Base-by-base conservation (phyloP, 1,140 invertebrate genomes). In the Anastrepha obliqua region DNA sequence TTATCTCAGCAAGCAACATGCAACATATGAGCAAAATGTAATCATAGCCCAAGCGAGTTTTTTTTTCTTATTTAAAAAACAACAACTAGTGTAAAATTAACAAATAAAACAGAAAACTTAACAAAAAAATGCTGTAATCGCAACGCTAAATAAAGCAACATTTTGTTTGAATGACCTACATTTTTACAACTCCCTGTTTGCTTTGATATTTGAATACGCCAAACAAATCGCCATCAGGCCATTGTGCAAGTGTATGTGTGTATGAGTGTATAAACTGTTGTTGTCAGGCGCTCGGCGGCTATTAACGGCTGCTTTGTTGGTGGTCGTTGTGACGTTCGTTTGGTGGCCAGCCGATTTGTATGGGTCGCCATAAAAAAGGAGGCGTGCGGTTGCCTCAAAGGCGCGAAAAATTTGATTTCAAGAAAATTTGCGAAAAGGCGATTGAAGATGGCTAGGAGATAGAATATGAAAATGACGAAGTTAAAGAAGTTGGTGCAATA, bases 11-110 rank as follows among this genome's bases (percentile, higher is more conserved):
- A 39, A 9, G n/a, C 17, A 55, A 29, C 51, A 11, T 55, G 74
- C 74, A 81, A 81, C 74, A 81, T 81, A 58, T 29, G 29, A 29
- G 74, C 74, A 81, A 81, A 6, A n/a, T 55, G 51, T 20, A 29
- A 81, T 58, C 44, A 81, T 55, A 81, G 44, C 47, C 55, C 20
- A 29, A 55, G 6, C 20, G 17, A 15, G n/a, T n/a, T 0, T 55
- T 20, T 20, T 81, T 44, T 74, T 81, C 42, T 47, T 74, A 74
- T 74, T 81, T 47, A 29, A 29, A 29, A 29, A 29, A 29, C 29
- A 29, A 1, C 29, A 29, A 29, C 29, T 29, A 29, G 29, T 8
- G n/a, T 39, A 29, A 29, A 29, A 67, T 81, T 81, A 62, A 62
- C 17, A 81, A 15, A 58, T 1, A 81, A 55, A 81, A 58, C 8